A percentile compares a stretch with the other conserved stretches of the same genome.
These are phyloP conservation scores for Notoglanidium macrostoma DNA, from an alignment of 2,797 vertebrate species.

Conservation along the genomic window DNA sequence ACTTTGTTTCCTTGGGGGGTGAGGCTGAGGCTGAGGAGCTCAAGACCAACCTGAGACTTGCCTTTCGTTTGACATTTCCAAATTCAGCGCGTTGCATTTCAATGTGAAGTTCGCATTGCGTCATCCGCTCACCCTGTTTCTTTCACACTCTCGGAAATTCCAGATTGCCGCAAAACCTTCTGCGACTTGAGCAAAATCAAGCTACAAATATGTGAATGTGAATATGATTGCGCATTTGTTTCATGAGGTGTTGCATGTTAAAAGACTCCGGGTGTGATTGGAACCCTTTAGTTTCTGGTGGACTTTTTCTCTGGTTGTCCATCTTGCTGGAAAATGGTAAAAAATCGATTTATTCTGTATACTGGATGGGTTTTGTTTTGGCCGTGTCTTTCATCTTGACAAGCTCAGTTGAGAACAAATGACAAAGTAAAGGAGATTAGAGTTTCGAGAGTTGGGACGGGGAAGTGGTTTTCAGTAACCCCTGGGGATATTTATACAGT, in stretches of 20 bases:
- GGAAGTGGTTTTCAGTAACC: not conserved
- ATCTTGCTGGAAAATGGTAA: not conserved
- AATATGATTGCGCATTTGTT: not conserved
- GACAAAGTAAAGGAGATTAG: not conserved
- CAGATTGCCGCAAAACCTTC: conserved; percentile 24
- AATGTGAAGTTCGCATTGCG: conserved; percentile 9
- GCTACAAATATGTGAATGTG: not conserved
- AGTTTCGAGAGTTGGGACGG: not conserved
- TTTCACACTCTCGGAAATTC: conserved; percentile 39
- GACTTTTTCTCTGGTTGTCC: not conserved
- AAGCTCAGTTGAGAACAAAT: not conserved
- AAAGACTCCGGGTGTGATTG: not conserved
- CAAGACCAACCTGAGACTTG: conserved; percentile 5
- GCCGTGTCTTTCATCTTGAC: not conserved
- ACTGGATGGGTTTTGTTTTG: too few relatives aligned
- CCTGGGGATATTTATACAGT: not conserved
- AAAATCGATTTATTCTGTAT: not conserved
- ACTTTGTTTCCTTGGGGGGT: conserved; percentile 7
- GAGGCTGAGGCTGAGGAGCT: conserved; percentile 2
- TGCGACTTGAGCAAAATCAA: not conserved
- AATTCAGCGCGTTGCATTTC: conserved; percentile 9
- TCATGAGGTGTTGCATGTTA: not conserved
- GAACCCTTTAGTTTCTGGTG: not conserved
- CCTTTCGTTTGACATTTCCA: conserved; percentile 28
- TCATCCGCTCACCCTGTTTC: conserved; percentile 20